Conservation (phyloP, 2,113 vertebrate species). For the Mobula birostris region DNA sequence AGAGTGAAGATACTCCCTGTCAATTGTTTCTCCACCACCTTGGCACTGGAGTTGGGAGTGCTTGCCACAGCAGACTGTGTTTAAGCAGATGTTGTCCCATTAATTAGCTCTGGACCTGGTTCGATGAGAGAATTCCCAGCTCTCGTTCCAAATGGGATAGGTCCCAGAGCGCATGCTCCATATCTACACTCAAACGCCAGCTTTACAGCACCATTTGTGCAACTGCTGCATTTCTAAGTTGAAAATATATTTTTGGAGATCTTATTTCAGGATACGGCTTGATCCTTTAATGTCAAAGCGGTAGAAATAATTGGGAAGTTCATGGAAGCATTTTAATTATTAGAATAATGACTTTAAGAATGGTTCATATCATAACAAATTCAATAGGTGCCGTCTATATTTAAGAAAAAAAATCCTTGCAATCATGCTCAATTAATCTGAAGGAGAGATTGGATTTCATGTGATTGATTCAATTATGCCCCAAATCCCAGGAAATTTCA, state of each 20-base stretch:
- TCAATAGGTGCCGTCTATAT: background rate
- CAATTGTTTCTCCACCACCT: conserved; percentile 50
- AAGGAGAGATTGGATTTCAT: background rate
- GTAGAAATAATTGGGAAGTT: background rate
- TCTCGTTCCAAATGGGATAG: conserved; percentile 70
- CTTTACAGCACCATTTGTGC: conserved; percentile 54
- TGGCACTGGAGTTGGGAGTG: conserved; percentile 59
- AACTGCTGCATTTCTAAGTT: conserved; percentile 67
- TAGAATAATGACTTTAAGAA: background rate
- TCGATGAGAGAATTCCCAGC: conserved; percentile 61
- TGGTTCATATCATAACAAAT: background rate
- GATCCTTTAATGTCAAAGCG: conserved; percentile 58
- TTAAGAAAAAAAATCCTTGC: background rate
- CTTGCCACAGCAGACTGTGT: conserved; percentile 55
- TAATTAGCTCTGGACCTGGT: conserved; percentile 70
- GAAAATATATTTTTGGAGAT: conserved; percentile 68
- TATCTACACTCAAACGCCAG: conserved; percentile 64
- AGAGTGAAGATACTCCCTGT: conserved; percentile 9
- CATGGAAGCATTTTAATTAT: background rate
- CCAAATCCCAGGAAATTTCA: background rate
- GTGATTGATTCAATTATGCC: background rate
- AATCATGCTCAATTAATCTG: background rate
- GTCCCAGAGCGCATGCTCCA: conserved; percentile 67
- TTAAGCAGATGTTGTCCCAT: conserved; percentile 73
- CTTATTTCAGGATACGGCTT: conserved; percentile 65